Evolutionary conservation across 2,797 vertebrate genomes (phyloP).

Genomic region (Rhabdomys pumilio): DNA sequence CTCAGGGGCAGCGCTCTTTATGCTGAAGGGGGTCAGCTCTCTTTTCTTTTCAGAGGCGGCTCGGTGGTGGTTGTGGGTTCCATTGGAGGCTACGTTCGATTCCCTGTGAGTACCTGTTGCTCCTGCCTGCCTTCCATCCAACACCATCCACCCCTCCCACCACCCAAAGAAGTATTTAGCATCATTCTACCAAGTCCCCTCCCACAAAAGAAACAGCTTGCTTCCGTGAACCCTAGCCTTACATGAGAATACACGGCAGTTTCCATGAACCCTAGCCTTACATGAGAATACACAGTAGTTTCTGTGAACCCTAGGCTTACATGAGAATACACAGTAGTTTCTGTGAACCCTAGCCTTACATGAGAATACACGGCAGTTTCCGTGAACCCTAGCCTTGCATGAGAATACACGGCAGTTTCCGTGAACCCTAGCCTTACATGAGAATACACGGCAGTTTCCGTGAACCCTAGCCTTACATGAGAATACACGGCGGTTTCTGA

Average conservation of each 20-base stretch:
- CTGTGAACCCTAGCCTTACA: neutral
- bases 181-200: constrained; percentile 42
- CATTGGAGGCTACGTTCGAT: constrained; percentile 91
- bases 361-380: neutral
- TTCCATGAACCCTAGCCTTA: neutral
- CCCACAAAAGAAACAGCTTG: constrained; percentile 13
- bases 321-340: neutral
- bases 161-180: neutral
- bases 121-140: neutral
- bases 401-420: neutral
- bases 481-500: neutral
- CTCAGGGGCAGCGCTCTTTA: accelerated
- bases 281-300: neutral
- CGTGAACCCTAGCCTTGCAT: neutral
- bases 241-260: neutral
- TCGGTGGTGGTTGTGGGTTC: constrained; percentile 95
- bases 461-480: neutral
- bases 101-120: constrained; percentile 87
- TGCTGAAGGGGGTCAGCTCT: neutral
- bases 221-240: neutral
- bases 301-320: neutral
- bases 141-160: neutral
- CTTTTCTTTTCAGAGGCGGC: constrained; percentile 91
- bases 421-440: neutral
- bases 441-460: neutral